Evolutionary conservation across 1,140 invertebrate species (phyloP), one percentile per base, ranked within the genome.

Genomic region (Scaptomyza pallida): DNA sequence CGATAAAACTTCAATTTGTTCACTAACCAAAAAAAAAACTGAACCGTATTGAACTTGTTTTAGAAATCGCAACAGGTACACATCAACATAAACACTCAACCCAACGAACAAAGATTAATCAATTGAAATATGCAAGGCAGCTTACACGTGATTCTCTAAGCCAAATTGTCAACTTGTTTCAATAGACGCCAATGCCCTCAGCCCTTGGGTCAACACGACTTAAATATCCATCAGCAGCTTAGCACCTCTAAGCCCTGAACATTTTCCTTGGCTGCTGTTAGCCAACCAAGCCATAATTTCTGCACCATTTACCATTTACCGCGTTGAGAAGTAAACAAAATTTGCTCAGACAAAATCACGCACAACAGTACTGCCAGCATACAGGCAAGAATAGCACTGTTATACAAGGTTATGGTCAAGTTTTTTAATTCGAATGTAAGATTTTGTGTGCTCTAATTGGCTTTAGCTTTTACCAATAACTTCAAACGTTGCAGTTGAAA

Each of bases 311-410:
- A 60, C 62, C 51, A 52, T 47, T 65, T 9, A 57, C 50, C 47
- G 50, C 77, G 88, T 86, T 86, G 78, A 51, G 82, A 81, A 86
- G 81, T 86, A 78, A 75, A 70, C 75, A 77, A 82, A 86, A 86
- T 88, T 86, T 86, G 77, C 81, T 86, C 81, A 78, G 74, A 86
- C 85, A 63, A 63, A 88, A 88, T 78, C 70, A 74, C 52, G 63
- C 60, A 77, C 77, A 70, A 61, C 72, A 81, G 78, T 72, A 69
- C 52, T 63, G 43, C 61, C n/a, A n/a, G n/a, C n/a, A n/a, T n/a
- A n/a, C 51, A 71, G 68, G 65, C 77, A 88, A 86, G 75, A 86
- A 88, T 86, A 21, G 2, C 19, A 21, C 19, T 21, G 2, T 2
- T 21, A 2, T 21, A 21, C 19, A 21, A 21, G 4, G 19, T 21